Evolutionary conservation across 2,888 invertebrate species (phyloP), one percentile per base, ranked within the genome.

Genomic region (Sussaba pulchella): DNA sequence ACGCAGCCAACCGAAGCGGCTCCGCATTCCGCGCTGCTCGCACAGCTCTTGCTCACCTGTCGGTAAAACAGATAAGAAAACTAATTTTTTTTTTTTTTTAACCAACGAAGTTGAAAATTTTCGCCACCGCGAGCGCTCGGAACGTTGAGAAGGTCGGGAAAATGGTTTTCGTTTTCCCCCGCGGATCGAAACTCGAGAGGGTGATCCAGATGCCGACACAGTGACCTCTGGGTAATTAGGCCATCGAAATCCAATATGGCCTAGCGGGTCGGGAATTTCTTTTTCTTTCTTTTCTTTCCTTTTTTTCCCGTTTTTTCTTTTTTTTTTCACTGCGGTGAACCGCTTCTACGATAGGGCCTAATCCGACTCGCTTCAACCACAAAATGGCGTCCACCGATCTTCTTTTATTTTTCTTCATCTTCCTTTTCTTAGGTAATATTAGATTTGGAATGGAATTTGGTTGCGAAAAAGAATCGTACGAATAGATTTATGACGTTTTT

Each of bases 1-100:
- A 94, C 93, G 88, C 95, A 95, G 78, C 95, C 95, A 54, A 95
- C 94, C 83, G 94, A 93, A 76, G 93, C 93, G 26, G 94, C 92
- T 82, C 94, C 93, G 87, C 95, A 95, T 88, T 95, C 94, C 82
- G 93, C 92, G 85, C 93, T 94, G 83, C 93, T 94, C 19, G 94
- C 94, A 88, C 95, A 95, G 89, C 94, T 94, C 90, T 95, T 95
- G 92, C 94, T 94, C 83, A 95, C 95, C 92, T 92, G 84, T 66
- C 76, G 43, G 61, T 10, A 54, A 39, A 66, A 43, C n/a, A 63
- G 26, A 54, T 2, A 54, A 24, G 54, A 8, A 54, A 41, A 52
- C n/a, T 4, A 19, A 14, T 19, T 26, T 70, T 26, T 63, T 19
- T 24, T 45, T 8, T n/a, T 17, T 4, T 57, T n/a, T 4, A 24